These are phyloP conservation scores for Phoxinus dragarum DNA, from an alignment of 2,797 vertebrate genomes.

Conservation along the genomic window DNA sequence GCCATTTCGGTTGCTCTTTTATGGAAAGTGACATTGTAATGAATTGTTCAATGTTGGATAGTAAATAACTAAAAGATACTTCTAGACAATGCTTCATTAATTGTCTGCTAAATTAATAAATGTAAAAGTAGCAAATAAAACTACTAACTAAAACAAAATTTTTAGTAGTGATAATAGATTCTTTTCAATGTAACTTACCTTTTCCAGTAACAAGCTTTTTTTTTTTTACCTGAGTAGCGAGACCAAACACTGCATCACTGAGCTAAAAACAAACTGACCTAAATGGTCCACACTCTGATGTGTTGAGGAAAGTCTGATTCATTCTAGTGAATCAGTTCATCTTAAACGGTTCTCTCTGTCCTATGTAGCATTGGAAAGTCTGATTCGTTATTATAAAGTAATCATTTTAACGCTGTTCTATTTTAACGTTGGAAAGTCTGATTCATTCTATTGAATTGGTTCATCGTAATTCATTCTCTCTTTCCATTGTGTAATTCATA, in stretches of 20 bases:
- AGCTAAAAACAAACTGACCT: background rate
- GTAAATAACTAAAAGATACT: background rate
- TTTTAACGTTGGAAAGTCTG: background rate
- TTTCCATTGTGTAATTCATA: background rate
- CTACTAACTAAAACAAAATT: background rate
- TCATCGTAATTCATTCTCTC: background rate
- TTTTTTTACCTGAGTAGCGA: background rate
- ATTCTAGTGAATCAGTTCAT: background rate
- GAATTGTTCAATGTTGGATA: background rate
- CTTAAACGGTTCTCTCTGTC: background rate
- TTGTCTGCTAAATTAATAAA: background rate
- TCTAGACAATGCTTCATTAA: background rate
- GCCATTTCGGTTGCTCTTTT: conserved; percentile 59
- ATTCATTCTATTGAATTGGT: background rate
- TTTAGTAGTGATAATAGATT: background rate
- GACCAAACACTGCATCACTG: background rate
- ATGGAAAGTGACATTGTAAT: background rate
- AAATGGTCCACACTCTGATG: background rate
- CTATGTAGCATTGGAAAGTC: background rate
- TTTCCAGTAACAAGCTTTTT: background rate
- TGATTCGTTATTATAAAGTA: background rate
- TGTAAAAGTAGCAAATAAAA: background rate
- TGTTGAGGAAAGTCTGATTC: background rate
- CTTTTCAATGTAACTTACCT: too few relatives aligned
- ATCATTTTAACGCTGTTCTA: background rate